These are phyloP conservation scores for Lutjanus campechanus DNA, from an alignment of 2,797 vertebrate species.

Conservation along the genomic window DNA sequence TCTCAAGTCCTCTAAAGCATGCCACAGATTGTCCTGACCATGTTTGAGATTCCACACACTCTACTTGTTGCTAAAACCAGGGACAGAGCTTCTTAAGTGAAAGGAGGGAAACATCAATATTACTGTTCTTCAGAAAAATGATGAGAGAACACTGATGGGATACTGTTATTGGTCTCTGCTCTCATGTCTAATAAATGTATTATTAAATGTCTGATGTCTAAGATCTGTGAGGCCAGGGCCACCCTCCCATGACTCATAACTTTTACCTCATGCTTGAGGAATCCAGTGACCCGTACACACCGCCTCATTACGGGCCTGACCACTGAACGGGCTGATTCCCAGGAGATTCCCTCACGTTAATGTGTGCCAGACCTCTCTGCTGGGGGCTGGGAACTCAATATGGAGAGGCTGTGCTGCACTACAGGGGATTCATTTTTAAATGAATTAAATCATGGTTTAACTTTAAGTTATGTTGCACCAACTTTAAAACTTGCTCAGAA, in stretches of 20 bases:
- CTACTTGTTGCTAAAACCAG: conserved; percentile 33
- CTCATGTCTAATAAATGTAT: conserved; percentile 52
- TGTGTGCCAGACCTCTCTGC: conserved; percentile 49
- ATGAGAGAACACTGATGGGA: conserved; percentile 4
- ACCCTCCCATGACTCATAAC: conserved; percentile 74
- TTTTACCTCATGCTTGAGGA: conserved; percentile 73
- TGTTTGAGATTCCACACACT: conserved; percentile 60
- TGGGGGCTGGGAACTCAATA: conserved; percentile 38
- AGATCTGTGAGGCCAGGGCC: conserved; percentile 47
- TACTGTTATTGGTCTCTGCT: conserved; percentile 25
- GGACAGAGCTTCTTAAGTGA: conserved; percentile 18
- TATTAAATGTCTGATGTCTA: conserved; percentile 55
- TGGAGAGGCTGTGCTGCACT: not conserved
- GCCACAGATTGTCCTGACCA: conserved; percentile 44
- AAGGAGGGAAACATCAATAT: conserved; percentile 22
- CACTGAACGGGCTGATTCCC: conserved; percentile 40
- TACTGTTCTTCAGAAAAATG: conserved; percentile 19
- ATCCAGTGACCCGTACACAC: conserved; percentile 67
- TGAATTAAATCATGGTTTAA: no score
- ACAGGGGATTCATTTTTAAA: no score
- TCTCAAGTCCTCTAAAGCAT: conserved; percentile 44
- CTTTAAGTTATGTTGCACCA: no score
- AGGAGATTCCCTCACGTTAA: conserved; percentile 48
- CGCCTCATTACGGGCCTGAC: conserved; percentile 49
- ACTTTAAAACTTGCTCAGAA: no score